These are phyloP conservation scores for Hedychridium roseum DNA, from an alignment of 2,888 invertebrate genomes.

Conservation along the genomic window DNA sequence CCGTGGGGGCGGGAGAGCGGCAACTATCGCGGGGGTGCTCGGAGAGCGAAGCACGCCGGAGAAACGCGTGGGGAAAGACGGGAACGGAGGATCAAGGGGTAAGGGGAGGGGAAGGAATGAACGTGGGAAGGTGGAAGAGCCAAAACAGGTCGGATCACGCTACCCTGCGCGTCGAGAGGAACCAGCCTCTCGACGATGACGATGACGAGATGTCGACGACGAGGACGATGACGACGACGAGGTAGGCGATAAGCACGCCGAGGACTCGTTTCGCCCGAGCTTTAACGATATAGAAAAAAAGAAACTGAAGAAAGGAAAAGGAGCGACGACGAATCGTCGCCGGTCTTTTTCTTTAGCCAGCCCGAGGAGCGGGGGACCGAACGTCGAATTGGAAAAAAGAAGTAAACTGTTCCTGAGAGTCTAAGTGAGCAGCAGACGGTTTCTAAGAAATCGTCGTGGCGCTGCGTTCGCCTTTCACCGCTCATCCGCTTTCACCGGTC, in stretches of 20 bases:
- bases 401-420: no score
- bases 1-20: not conserved
- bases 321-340: no score
- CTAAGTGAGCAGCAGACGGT: no score
- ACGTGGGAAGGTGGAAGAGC: conserved; percentile 14
- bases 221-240: conserved; percentile 14
- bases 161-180: conserved; percentile 38
- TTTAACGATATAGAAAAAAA: no score
- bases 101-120: no score
- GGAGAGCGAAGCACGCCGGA: not conserved
- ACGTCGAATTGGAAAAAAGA: no score
- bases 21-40: not conserved
- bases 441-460: no score
- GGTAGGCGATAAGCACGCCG: no score
- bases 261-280: no score
- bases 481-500: conserved; percentile 30
- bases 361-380: no score
- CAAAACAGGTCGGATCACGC: conserved; percentile 48
- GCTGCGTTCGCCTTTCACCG: conserved; percentile 33
- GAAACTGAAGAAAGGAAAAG: no score
- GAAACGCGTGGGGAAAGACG: not conserved
- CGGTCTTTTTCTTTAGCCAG: no score
- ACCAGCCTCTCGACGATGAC: conserved; percentile 31
- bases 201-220: conserved; percentile 16
- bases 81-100: conserved; percentile 21